These are phyloP conservation scores for Macroglossus sobrinus DNA, from an alignment of 2,113 vertebrate genomes.

Conservation along the genomic window DNA sequence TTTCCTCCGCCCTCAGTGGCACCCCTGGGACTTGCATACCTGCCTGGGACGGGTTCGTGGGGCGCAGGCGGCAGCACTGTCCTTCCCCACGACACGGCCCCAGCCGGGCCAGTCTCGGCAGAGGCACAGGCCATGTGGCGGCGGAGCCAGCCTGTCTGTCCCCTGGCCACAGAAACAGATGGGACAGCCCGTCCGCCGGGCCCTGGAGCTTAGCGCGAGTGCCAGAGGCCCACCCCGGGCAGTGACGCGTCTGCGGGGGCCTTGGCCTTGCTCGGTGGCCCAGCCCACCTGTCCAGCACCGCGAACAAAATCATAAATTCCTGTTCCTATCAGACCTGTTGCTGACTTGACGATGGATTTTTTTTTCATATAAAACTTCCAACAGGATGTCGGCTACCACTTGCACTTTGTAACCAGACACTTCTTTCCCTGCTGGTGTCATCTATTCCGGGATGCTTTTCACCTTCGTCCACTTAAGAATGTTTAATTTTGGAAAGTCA, in stretches of 20 bases:
- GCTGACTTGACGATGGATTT: background rate
- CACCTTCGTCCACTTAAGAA: background rate
- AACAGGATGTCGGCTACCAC: background rate
- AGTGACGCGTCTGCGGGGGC: background rate
- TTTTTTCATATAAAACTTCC: background rate
- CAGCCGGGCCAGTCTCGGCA: background rate
- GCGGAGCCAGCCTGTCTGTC: background rate
- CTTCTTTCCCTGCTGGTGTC: rapidly evolving
- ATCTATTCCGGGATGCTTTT: background rate
- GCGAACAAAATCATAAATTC: background rate
- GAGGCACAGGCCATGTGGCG: background rate
- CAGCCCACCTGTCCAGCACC: background rate
- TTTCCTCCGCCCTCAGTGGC: background rate
- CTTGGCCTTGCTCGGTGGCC: background rate
- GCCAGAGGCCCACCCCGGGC: background rate
- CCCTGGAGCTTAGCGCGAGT: background rate
- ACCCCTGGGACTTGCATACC: no score
- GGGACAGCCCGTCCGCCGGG: background rate
- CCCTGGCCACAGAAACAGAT: background rate
- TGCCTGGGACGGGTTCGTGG: background rate
- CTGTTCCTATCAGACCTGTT: background rate
- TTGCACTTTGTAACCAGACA: no score
- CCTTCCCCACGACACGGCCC: background rate
- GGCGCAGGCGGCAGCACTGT: no score
- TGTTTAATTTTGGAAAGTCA: background rate